A percentile compares a stretch with the other conserved stretches of the same genome.
phyloP scores from a whole-genome alignment of 35 echinoderm and acorn worm species.

The Heliocidaris tuberculata region DNA sequence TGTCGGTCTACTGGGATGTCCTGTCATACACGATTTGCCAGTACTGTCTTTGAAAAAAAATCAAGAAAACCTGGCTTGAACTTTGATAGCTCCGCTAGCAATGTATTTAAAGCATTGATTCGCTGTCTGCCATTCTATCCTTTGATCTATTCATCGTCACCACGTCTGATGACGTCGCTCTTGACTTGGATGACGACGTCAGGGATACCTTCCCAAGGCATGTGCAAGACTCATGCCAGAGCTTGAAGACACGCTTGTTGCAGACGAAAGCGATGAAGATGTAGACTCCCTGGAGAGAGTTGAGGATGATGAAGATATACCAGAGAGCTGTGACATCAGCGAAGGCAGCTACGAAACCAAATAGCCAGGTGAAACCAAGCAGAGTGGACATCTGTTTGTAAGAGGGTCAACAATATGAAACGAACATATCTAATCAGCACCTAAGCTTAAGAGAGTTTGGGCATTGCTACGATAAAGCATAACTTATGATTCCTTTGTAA shows the following conservation, averaged over 20 bases:
- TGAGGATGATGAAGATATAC: slow-evolving; percentile 77
- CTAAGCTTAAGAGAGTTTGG: not conserved
- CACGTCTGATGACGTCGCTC: not conserved
- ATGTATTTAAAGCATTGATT: not conserved
- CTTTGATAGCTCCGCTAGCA: too few species aligned
- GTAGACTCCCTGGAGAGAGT: slow-evolving; percentile 72
- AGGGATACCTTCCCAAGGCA: not conserved
- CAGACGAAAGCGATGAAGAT: slow-evolving; percentile 78
- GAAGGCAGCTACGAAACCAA: slow-evolving; percentile 74
- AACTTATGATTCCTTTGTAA: too few species aligned
- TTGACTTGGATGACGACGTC: not conserved
- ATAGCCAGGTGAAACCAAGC: slow-evolving; percentile 79
- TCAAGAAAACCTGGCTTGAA: too few species aligned
- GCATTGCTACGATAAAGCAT: too few species aligned
- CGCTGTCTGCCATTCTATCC: not conserved
- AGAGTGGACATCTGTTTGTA: slow-evolving; percentile 46
- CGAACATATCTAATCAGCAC: not conserved
- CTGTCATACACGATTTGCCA: too few species aligned
- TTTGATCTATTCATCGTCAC: not conserved
- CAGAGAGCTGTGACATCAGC: slow-evolving; percentile 58
- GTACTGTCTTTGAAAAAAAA: too few species aligned
- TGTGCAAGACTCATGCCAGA: slow-evolving; percentile 37
- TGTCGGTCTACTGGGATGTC: too few species aligned
- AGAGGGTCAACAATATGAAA: not conserved
- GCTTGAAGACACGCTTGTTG: slow-evolving; percentile 57